Evolutionary conservation across 2,888 invertebrate genomes (phyloP).

Genomic region (Aphrophora alni): DNA sequence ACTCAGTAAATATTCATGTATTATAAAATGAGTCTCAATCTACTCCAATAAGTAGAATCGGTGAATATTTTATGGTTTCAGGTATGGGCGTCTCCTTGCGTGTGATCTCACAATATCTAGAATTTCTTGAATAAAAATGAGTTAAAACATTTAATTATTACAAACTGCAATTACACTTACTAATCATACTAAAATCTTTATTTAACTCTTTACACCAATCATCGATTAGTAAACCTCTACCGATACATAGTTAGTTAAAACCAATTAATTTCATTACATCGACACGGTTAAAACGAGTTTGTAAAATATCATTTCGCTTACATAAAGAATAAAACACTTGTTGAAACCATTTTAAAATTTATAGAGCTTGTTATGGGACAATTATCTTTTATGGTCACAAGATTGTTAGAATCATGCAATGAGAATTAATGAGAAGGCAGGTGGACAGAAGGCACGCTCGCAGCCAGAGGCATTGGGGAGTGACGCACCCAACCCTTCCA

Average conservation of each 20-base stretch:
- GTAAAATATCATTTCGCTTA: neutral
- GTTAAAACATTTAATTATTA: too few species aligned
- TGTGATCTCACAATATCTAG: too few species aligned
- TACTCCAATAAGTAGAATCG: too few species aligned
- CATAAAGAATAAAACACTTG: neutral
- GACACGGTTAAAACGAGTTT: neutral
- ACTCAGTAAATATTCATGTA: too few species aligned
- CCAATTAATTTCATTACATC: neutral
- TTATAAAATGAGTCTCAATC: too few species aligned
- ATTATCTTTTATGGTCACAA: conserved; percentile 2
- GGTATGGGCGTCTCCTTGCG: too few species aligned
- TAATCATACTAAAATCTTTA: neutral
- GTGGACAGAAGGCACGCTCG: neutral
- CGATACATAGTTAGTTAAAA: neutral
- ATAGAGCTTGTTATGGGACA: neutral
- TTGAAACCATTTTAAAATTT: neutral
- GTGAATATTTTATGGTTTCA: too few species aligned
- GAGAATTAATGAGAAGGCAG: conserved; percentile 2
- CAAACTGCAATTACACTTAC: neutral
- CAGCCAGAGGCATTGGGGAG: neutral
- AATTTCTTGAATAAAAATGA: too few species aligned
- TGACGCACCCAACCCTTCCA: neutral
- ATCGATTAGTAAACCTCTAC: neutral
- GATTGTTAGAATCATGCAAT: conserved; percentile 9
- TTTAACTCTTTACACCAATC: neutral